A percentile compares a stretch with the other conserved stretches of the same genome.
Conservation (phyloP, 2,888 invertebrate genomes). For the Micoletzkya japonica region DNA sequence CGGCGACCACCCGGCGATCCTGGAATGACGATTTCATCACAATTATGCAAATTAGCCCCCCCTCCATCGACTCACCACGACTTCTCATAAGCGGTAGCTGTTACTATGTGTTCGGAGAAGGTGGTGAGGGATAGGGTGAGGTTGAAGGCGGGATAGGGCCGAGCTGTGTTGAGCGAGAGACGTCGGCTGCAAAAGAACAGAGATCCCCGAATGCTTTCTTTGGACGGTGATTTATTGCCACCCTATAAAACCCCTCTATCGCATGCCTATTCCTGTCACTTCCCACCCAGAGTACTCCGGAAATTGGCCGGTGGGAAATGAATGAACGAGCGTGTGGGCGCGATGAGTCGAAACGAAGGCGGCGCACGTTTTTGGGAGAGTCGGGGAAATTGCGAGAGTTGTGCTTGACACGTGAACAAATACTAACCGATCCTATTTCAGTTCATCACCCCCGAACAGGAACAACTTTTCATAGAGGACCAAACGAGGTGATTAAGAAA, state of each 20-base stretch:
- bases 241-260: too few relatives aligned
- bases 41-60: background rate
- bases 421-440: too few relatives aligned
- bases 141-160: constrained; percentile 10
- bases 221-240: too few relatives aligned
- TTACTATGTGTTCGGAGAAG: constrained; percentile 19
- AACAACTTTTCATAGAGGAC: too few relatives aligned
- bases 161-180: background rate
- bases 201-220: background rate
- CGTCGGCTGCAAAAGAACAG: background rate
- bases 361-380: too few relatives aligned
- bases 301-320: too few relatives aligned
- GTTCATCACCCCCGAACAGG: too few relatives aligned
- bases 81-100: constrained; percentile 7
- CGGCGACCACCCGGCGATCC: constrained; percentile 24
- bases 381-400: background rate
- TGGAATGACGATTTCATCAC: background rate
- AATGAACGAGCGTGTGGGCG: too few relatives aligned
- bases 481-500: background rate
- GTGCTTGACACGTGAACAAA: too few relatives aligned
- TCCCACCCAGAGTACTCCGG: too few relatives aligned
- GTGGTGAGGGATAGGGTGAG: constrained; percentile 24
- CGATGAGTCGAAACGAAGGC: too few relatives aligned
- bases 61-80: constrained; percentile 11
- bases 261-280: too few relatives aligned